Evolutionary conservation across 2,797 vertebrate species (phyloP).

Genomic region (Hephaestus fuliginosus): DNA sequence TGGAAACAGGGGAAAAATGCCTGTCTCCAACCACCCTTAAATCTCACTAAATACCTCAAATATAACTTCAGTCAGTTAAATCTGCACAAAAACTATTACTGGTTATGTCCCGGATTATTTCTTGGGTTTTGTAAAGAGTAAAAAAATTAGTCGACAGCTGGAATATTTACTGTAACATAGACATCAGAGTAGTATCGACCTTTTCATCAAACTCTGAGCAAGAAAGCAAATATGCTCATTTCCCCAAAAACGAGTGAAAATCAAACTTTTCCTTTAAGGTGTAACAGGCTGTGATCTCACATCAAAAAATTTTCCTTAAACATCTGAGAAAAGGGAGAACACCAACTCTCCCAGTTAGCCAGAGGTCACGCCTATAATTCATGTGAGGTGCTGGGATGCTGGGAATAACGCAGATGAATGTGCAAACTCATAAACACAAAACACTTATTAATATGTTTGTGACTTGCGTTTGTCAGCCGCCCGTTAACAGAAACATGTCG

Average conservation of each 20-base stretch:
- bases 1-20: too few species aligned
- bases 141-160: too few species aligned
- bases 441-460: constrained; percentile 28
- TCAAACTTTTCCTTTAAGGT: background rate
- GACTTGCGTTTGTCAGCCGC: constrained; percentile 27
- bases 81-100: background rate
- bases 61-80: background rate
- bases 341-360: background rate
- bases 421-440: background rate
- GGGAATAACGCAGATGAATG: background rate
- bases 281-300: constrained; percentile 8
- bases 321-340: background rate
- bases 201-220: background rate
- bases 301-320: constrained; percentile 3
- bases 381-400: background rate
- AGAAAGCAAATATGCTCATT: background rate
- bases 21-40: too few species aligned
- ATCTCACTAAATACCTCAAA: background rate
- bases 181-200: background rate
- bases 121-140: background rate
- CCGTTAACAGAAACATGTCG: constrained; percentile 42
- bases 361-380: background rate
- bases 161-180: background rate
- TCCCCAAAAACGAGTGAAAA: background rate
- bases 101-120: background rate